phyloP scores from a whole-genome alignment of 2,797 vertebrate genomes.

The Microctenopoma stevenorrisi region DNA sequence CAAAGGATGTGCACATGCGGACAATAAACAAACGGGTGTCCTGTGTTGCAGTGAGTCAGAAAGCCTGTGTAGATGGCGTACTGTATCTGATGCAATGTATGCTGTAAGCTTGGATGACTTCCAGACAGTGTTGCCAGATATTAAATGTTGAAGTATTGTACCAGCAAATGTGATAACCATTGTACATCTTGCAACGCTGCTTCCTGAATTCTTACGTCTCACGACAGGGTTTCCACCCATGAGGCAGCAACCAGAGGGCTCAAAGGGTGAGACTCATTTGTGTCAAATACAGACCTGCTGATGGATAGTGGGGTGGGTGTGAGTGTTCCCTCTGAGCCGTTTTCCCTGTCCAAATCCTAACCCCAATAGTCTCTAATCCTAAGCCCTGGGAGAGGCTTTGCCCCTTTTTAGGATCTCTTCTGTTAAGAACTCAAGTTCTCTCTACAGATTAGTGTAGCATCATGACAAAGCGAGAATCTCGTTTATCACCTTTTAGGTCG shows the following conservation, averaged over 20 bases:
- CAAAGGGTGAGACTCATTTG: constrained; percentile 61
- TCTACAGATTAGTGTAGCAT: constrained; percentile 52
- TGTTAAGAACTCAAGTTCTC: constrained; percentile 58
- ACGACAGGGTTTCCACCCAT: constrained; percentile 21
- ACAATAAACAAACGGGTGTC: constrained; percentile 54
- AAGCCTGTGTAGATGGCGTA: constrained; percentile 23
- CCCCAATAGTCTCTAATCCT: constrained; percentile 71
- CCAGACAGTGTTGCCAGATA: background rate
- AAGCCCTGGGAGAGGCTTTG: constrained; percentile 61
- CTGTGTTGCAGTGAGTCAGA: constrained; percentile 32
- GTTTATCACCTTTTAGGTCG: constrained; percentile 8
- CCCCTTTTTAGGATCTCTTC: constrained; percentile 63
- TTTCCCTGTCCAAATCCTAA: constrained; percentile 68
- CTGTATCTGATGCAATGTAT: constrained; percentile 57
- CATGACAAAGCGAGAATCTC: constrained; percentile 10
- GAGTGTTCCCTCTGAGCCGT: constrained; percentile 60
- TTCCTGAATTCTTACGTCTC: constrained; percentile 41
- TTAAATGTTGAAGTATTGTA: too few species aligned
- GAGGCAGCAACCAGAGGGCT: constrained; percentile 12
- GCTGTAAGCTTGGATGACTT: constrained; percentile 52
- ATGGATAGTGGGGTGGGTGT: constrained; percentile 14
- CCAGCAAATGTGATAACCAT: too few species aligned
- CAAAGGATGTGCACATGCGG: constrained; percentile 9
- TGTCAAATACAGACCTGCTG: constrained; percentile 60
- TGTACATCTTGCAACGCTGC: background rate